Percentiles rank a stretch among this genome's conserved stretches.
Evolutionary conservation across 2,797 vertebrate genomes (phyloP).

Genomic region (Melanotaenia boesemani): DNA sequence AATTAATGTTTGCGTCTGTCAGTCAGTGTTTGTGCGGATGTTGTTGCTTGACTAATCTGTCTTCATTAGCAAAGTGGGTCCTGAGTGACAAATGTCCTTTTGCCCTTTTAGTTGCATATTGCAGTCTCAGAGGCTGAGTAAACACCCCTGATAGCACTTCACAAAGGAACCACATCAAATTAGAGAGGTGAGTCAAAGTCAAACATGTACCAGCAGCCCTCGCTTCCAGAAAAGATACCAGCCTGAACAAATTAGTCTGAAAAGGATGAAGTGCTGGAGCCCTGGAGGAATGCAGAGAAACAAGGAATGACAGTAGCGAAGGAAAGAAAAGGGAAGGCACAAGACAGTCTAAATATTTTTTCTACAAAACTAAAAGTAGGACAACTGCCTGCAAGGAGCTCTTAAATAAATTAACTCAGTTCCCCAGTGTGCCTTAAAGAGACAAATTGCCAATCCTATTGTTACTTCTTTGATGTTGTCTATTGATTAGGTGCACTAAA

Average conservation of each 20-base stretch:
- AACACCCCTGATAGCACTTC: slow-evolving; percentile 45
- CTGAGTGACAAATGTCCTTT: slow-evolving; percentile 62
- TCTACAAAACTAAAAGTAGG: slow-evolving; percentile 24
- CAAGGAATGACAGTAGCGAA: slow-evolving; percentile 3
- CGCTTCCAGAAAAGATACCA: slow-evolving; percentile 33
- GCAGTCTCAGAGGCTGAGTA: slow-evolving; percentile 41
- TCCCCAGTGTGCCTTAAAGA: slow-evolving; percentile 50
- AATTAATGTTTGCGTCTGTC: too few species aligned
- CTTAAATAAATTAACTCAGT: slow-evolving; percentile 63
- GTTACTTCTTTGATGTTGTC: slow-evolving; percentile 59
- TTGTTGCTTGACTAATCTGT: slow-evolving; percentile 52
- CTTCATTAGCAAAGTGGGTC: slow-evolving; percentile 58
- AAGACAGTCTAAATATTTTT: slow-evolving; percentile 9
- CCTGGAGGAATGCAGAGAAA: neutral
- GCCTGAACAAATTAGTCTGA: slow-evolving; percentile 40
- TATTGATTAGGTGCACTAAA: slow-evolving; percentile 77
- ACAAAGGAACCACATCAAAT: slow-evolving; percentile 45
- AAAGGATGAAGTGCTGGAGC: neutral
- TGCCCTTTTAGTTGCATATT: slow-evolving; percentile 40
- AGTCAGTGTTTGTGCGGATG: slow-evolving; percentile 10
- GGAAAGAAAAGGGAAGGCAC: neutral
- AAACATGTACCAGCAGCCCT: slow-evolving; percentile 39
- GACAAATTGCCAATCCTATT: slow-evolving; percentile 44
- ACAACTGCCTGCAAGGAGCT: slow-evolving; percentile 46
- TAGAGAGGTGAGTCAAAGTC: slow-evolving; percentile 63